A percentile compares a stretch with the other conserved stretches of the same genome.
These are phyloP conservation scores for Alitta virens DNA, from an alignment of 2,888 invertebrate genomes.

Conservation along the genomic window DNA sequence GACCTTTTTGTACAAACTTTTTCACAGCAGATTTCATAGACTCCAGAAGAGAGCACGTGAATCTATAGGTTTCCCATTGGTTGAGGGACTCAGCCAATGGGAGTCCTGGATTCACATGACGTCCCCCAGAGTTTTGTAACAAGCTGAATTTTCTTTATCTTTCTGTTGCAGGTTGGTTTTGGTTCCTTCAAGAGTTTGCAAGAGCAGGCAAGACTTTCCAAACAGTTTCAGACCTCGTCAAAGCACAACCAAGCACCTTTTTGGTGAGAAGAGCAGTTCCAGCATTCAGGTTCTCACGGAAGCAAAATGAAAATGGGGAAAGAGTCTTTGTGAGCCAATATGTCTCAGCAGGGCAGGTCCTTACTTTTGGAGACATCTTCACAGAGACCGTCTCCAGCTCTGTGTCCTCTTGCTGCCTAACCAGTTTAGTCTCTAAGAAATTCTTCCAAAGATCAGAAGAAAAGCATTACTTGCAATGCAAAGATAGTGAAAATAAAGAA, in stretches of 20 bases:
- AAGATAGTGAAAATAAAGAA: constrained; percentile 7
- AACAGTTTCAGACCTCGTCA: constrained; percentile 4
- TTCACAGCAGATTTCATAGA: too few relatives aligned
- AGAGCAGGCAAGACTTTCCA: constrained; percentile 5
- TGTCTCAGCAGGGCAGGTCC: constrained; percentile 1
- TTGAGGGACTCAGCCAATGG: too few relatives aligned
- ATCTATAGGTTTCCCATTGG: too few relatives aligned
- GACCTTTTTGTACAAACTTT: too few relatives aligned
- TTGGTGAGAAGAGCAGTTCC: neutral
- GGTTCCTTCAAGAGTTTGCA: constrained; percentile 11
- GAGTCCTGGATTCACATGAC: too few relatives aligned
- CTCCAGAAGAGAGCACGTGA: too few relatives aligned
- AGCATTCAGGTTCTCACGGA: neutral
- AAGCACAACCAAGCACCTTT: constrained; percentile 4
- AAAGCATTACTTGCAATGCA: constrained; percentile 12
- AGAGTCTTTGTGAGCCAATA: constrained; percentile 3
- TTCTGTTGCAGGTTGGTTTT: constrained; percentile 16
- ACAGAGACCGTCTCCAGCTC: constrained; percentile 11
- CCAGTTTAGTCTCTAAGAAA: constrained; percentile 7
- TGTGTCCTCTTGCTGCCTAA: neutral
- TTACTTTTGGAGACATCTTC: neutral
- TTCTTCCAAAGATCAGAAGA: neutral
- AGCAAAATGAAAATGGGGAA: neutral
- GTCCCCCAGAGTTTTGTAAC: too few relatives aligned
- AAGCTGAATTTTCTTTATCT: neutral